Conservation (phyloP, 2,888 invertebrate species). For the Parnassius orleans region DNA sequence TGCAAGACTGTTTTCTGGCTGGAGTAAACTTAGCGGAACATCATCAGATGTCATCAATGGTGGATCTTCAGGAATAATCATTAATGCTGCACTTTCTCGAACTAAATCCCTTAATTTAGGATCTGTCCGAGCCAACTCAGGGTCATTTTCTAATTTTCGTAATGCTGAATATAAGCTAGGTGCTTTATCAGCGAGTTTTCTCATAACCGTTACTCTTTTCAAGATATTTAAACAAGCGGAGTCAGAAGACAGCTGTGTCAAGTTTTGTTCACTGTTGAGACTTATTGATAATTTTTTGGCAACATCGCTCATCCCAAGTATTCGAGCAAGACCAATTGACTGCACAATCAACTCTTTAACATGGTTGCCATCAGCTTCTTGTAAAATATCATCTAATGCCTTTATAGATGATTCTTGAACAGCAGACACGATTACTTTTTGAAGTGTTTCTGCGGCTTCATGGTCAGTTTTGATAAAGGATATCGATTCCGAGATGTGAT, state of each 20-base stretch:
- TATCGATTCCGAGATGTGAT: constrained; percentile 82
- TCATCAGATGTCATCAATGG: constrained; percentile 84
- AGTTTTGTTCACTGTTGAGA: constrained; percentile 78
- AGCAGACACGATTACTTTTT: constrained; percentile 84
- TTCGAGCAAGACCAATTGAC: constrained; percentile 85
- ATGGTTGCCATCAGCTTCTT: constrained; percentile 69
- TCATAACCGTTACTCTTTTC: constrained; percentile 86
- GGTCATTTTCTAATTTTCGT: constrained; percentile 82
- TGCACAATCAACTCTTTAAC: constrained; percentile 79
- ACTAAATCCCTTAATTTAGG: constrained; percentile 86
- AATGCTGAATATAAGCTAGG: constrained; percentile 83
- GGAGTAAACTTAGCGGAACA: constrained; percentile 85
- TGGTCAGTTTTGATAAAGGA: constrained; percentile 82
- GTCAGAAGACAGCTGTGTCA: constrained; percentile 80
- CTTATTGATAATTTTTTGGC: constrained; percentile 78
- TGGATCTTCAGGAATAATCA: constrained; percentile 84
- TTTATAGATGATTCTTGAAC: constrained; percentile 83
- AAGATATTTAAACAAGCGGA: constrained; percentile 83
- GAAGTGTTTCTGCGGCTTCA: constrained; percentile 83
- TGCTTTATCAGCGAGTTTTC: constrained; percentile 85
- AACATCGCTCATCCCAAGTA: constrained; percentile 84
- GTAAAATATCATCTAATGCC: constrained; percentile 77
- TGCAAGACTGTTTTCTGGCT: constrained; percentile 86
- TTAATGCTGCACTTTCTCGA: constrained; percentile 86
- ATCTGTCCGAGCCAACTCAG: constrained; percentile 85